Evolutionary conservation across 2,113 vertebrate species (phyloP).

Genomic region (Sardina pilchardus): DNA sequence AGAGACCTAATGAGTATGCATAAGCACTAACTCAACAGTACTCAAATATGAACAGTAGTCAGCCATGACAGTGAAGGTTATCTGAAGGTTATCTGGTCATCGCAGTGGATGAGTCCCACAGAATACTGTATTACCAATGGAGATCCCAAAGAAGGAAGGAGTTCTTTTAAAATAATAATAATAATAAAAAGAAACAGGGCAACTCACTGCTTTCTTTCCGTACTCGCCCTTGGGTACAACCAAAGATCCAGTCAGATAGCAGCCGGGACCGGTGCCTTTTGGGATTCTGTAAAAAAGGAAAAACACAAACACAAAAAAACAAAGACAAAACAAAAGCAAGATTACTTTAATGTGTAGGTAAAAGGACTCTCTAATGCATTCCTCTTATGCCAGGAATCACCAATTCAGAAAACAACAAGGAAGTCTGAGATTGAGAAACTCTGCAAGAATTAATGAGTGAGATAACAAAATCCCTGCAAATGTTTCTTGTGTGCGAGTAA

Average conservation of each 20-base stretch:
- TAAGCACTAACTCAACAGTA: neutral
- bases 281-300: constrained; percentile 76
- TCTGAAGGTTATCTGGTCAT: neutral
- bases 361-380: no score
- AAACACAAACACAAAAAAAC: neutral
- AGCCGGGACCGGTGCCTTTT: constrained; percentile 92
- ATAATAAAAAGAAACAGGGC: neutral
- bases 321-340: neutral
- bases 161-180: no score
- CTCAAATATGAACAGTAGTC: neutral
- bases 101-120: neutral
- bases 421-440: no score
- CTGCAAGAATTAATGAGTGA: no score
- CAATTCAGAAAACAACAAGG: no score
- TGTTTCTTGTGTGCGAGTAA: no score
- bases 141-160: neutral
- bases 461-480: no score
- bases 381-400: no score
- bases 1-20: neutral
- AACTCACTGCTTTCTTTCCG: constrained; percentile 85
- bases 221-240: constrained; percentile 92
- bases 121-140: neutral
- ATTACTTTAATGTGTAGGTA: no score
- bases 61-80: no score
- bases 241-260: constrained; percentile 90